phyloP scores from a whole-genome alignment of 1,140 invertebrate species.

The Tribolium castaneum region DNA sequence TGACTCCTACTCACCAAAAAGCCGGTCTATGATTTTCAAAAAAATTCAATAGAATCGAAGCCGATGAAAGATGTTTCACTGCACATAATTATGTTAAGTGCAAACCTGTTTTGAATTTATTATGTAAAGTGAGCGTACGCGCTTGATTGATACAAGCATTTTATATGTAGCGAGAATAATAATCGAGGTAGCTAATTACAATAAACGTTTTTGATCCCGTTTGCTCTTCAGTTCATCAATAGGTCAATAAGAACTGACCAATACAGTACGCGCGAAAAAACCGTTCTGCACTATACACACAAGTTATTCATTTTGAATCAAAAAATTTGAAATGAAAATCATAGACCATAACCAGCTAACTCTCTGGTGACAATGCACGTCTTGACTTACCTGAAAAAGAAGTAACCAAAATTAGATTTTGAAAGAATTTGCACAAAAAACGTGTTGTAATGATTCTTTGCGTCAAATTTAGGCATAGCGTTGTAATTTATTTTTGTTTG shows the following conservation, averaged over 20 bases:
- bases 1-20: not conserved
- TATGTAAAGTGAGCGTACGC: not conserved
- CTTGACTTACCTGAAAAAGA: conserved; percentile 21
- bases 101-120: not conserved
- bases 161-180: not conserved
- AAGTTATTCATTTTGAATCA: not conserved
- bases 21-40: not conserved
- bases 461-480: not conserved
- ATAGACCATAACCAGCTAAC: not conserved
- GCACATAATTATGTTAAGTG: not conserved
- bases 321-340: not conserved
- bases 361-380: not conserved
- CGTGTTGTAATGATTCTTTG: not conserved
- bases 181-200: not conserved
- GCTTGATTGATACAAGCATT: not conserved
- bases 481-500: conserved; percentile 2
- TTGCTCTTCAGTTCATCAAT: not conserved
- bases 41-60: not conserved
- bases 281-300: not conserved
- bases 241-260: not conserved
- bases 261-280: not conserved
- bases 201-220: not conserved
- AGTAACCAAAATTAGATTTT: not conserved
- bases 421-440: not conserved
- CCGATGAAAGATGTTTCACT: not conserved